Conservation (phyloP, 2,113 vertebrate genomes). For the Tiliqua scincoides region DNA sequence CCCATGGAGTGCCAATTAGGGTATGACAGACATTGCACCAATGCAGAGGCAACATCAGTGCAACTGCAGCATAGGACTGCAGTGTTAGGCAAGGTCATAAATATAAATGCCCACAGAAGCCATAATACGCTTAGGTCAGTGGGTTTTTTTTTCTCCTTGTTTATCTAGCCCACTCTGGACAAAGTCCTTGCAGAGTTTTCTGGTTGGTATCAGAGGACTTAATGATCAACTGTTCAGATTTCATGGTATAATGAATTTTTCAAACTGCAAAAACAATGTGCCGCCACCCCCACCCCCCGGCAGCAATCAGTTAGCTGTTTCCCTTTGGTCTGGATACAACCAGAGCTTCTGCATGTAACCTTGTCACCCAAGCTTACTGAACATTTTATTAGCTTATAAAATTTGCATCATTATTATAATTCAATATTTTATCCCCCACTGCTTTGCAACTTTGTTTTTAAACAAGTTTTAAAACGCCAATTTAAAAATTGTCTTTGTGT, state of each 20-base stretch:
- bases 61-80: too few relatives aligned
- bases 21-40: too few relatives aligned
- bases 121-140: conserved; percentile 48
- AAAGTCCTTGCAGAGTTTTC: conserved; percentile 63
- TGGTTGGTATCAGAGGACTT: conserved; percentile 25
- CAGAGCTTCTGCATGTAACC: not conserved
- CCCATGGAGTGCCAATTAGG: too few relatives aligned
- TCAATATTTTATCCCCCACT: not conserved
- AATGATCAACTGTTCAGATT: conserved; percentile 62
- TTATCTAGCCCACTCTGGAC: conserved; percentile 63
- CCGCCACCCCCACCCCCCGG: too few relatives aligned
- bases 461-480: not conserved
- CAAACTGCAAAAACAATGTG: not conserved
- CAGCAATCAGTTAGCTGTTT: not conserved
- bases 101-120: conserved; percentile 28
- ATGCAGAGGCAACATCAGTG: too few relatives aligned
- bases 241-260: conserved; percentile 23
- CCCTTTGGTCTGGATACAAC: not conserved
- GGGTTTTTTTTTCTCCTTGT: conserved; percentile 42
- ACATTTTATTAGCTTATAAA: not conserved
- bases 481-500: not conserved
- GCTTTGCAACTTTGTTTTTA: not conserved
- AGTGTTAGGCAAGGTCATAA: conserved; percentile 8
- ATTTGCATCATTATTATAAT: not conserved
- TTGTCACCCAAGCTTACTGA: not conserved